Percentiles rank a stretch among this genome's conserved stretches.
Conservation (phyloP, 1,140 invertebrate genomes). For the Pseudomyrmex flavicornis region DNA sequence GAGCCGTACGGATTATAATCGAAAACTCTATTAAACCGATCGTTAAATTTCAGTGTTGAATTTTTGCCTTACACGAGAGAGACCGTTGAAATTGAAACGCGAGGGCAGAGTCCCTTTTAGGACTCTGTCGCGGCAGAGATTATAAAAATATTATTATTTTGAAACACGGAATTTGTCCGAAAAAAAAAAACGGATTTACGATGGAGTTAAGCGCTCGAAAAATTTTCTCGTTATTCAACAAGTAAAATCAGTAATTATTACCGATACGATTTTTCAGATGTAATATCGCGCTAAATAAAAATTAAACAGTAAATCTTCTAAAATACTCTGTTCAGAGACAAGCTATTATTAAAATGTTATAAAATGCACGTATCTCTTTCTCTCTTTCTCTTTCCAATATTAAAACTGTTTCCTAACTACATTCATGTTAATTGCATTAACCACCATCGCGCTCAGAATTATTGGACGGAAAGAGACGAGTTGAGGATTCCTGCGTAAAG, state of each 20-base stretch:
- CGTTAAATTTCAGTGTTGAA: conserved; percentile 26
- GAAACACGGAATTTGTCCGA: not conserved
- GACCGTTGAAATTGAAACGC: not conserved
- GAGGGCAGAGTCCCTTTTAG: not conserved
- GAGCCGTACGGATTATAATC: conserved; percentile 14
- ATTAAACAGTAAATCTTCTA: no score
- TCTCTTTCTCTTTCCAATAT: no score
- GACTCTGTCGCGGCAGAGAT: not conserved
- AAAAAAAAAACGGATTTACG: no score
- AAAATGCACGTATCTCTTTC: no score
- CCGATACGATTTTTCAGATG: no score
- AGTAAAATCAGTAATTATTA: no score
- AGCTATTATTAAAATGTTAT: no score
- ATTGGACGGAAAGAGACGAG: not conserved
- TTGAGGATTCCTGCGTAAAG: conserved; percentile 56
- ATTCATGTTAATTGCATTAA: not conserved
- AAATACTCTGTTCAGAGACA: no score
- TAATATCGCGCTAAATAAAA: no score
- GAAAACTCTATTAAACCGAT: conserved; percentile 35
- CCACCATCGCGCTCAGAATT: not conserved
- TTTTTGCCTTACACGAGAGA: not conserved
- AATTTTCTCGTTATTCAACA: no score
- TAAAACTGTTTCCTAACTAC: not conserved
- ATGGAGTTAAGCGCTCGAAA: no score
- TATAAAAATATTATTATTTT: not conserved